Evolutionary conservation across 2,113 vertebrate genomes (phyloP).

Genomic region (Ictalurus punctatus): DNA sequence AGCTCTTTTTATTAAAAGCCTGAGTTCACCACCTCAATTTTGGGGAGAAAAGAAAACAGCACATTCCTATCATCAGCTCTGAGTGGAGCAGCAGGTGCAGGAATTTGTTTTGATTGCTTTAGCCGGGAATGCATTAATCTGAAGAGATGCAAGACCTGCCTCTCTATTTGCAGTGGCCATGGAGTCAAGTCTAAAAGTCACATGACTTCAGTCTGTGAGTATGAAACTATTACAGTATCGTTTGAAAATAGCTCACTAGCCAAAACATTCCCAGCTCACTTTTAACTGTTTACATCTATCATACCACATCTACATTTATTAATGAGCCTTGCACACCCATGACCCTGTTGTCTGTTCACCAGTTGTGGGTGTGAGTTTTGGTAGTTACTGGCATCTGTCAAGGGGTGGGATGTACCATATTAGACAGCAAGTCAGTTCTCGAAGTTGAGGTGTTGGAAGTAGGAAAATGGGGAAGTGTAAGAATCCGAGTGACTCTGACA

Average conservation of each 20-base stretch:
- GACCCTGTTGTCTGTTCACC: no score
- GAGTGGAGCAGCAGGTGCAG: constrained; percentile 19
- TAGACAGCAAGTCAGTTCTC: no score
- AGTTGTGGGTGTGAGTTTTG: no score
- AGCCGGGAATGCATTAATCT: neutral
- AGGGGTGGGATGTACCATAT: no score
- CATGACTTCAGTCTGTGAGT: neutral
- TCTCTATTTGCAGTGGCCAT: neutral
- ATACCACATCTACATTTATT: neutral
- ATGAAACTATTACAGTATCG: neutral
- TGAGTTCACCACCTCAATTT: constrained; percentile 27
- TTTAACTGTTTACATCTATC: neutral
- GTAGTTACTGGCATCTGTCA: no score
- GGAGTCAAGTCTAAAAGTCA: neutral
- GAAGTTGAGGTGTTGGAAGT: no score
- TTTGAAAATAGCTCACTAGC: neutral
- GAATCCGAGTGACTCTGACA: no score
- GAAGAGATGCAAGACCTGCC: neutral
- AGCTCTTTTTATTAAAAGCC: constrained; percentile 36
- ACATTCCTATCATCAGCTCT: constrained; percentile 32
- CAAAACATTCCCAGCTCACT: neutral
- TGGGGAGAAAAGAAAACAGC: constrained; percentile 22
- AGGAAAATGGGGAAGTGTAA: no score
- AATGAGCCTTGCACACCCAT: no score
- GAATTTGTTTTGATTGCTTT: constrained; percentile 19